These are phyloP conservation scores for Panorpa germanica DNA, from an alignment of 2,888 invertebrate species.

Conservation along the genomic window DNA sequence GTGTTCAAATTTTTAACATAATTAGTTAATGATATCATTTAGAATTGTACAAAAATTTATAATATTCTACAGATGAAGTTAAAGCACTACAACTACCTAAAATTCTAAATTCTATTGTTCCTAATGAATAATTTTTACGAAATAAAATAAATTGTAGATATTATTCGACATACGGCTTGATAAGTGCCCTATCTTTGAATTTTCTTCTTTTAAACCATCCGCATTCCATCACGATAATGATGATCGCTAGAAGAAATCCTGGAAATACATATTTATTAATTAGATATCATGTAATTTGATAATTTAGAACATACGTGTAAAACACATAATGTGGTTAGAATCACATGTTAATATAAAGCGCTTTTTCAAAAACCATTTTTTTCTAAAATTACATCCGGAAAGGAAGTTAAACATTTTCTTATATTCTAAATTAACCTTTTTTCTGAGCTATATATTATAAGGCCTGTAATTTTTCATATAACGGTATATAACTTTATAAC, in stretches of 20 bases:
- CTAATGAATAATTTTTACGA: too few species aligned
- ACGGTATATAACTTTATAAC: too few species aligned
- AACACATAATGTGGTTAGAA: constrained; percentile 6
- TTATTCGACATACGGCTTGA: constrained; percentile 29
- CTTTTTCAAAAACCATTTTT: not conserved
- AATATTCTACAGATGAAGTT: too few species aligned
- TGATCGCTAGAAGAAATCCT: constrained; percentile 28
- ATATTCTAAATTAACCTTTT: too few species aligned
- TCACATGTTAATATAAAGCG: constrained; percentile 1
- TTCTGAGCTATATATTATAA: too few species aligned
- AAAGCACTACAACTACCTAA: too few species aligned
- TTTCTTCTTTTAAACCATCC: constrained; percentile 23
- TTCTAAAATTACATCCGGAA: not conserved
- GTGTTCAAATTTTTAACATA: too few species aligned
- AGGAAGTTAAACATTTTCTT: too few species aligned
- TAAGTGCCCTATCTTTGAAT: constrained; percentile 23
- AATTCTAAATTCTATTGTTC: too few species aligned
- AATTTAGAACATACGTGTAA: constrained; percentile 10
- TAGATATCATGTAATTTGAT: constrained; percentile 8
- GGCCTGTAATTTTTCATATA: too few species aligned
- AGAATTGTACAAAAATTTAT: too few species aligned
- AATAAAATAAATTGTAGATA: constrained; percentile 4
- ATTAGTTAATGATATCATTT: too few species aligned
- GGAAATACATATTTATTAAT: constrained; percentile 14
- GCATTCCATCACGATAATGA: constrained; percentile 28